phyloP scores from a whole-genome alignment of 64 coral and sea anemone genomes.

The Acropora tenuis region DNA sequence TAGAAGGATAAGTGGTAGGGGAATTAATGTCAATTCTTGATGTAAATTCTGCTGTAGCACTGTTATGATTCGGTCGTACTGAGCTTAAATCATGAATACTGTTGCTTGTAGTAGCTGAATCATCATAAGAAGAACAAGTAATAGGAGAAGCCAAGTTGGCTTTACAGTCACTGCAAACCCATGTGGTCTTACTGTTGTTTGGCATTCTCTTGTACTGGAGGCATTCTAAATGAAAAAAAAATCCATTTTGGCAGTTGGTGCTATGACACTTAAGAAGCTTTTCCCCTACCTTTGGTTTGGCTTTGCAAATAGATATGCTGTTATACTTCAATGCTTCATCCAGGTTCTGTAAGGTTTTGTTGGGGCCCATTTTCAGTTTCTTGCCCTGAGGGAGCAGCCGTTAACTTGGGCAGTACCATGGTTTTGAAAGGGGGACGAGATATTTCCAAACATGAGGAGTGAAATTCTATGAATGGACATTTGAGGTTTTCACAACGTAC shows the following conservation, averaged over 20 bases:
- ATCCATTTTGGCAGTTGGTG: conserved; percentile 8
- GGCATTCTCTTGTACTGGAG: background rate
- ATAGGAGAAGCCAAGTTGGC: background rate
- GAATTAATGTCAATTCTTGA: background rate
- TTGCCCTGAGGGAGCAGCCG: conserved; percentile 23
- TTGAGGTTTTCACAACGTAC: conserved; percentile 10
- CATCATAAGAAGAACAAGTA: background rate
- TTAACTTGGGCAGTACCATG: conserved; percentile 36
- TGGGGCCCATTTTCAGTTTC: background rate
- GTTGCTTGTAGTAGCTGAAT: background rate
- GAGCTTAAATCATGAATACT: background rate
- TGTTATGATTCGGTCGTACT: background rate
- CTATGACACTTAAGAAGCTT: conserved; percentile 2
- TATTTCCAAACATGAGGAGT: conserved; percentile 40
- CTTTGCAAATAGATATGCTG: background rate
- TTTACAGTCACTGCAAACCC: background rate
- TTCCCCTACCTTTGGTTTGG: background rate
- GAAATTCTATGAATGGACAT: conserved; percentile 31
- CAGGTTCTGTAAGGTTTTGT: conserved; percentile 13
- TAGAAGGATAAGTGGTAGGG: background rate
- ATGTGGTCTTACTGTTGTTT: background rate
- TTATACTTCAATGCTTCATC: conserved; percentile 8
- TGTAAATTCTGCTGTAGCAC: background rate
- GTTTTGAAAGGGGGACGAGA: conserved; percentile 15
- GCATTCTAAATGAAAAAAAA: background rate